These are phyloP conservation scores for Caenorhabditis briggsae DNA, from an alignment of 1,140 invertebrate species.

Conservation along the genomic window DNA sequence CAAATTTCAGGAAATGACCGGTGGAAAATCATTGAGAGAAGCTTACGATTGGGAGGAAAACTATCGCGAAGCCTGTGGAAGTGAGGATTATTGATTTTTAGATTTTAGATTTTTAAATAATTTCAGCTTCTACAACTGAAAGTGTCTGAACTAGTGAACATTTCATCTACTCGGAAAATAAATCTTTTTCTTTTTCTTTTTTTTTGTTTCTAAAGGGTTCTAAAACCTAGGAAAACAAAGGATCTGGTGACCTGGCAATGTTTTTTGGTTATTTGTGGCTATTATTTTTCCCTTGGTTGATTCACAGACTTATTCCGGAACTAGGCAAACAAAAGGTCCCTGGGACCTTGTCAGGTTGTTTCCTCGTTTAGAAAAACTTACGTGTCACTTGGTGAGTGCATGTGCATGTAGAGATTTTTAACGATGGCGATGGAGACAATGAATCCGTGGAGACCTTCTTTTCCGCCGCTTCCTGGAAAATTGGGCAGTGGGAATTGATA, in stretches of 20 bases:
- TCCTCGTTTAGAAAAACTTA: conserved; percentile 54
- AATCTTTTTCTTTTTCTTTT: neutral
- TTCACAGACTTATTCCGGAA: neutral
- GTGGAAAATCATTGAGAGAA: conserved; percentile 59
- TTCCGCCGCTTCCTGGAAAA: conserved; percentile 23
- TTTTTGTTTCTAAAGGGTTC: neutral
- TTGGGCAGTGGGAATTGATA: too few relatives aligned
- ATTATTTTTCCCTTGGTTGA: too few relatives aligned
- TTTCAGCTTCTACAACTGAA: conserved; percentile 3
- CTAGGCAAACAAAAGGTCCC: neutral
- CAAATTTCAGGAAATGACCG: conserved; percentile 52
- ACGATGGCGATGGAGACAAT: conserved; percentile 77
- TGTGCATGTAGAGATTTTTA: conserved; percentile 77
- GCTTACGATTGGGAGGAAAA: conserved; percentile 72
- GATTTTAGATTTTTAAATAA: neutral
- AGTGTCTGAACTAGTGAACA: conserved; percentile 7
- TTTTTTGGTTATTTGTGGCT: neutral
- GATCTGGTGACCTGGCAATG: conserved; percentile 3
- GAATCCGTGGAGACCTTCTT: conserved; percentile 74
- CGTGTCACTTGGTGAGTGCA: conserved; percentile 77
- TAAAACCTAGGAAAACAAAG: neutral
- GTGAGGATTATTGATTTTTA: neutral
- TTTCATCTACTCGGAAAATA: neutral
- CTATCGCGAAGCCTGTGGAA: conserved; percentile 61
- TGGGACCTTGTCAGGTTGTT: neutral